Evolutionary conservation across 2,797 vertebrate species (phyloP).

Genomic region (Rhinella marina): DNA sequence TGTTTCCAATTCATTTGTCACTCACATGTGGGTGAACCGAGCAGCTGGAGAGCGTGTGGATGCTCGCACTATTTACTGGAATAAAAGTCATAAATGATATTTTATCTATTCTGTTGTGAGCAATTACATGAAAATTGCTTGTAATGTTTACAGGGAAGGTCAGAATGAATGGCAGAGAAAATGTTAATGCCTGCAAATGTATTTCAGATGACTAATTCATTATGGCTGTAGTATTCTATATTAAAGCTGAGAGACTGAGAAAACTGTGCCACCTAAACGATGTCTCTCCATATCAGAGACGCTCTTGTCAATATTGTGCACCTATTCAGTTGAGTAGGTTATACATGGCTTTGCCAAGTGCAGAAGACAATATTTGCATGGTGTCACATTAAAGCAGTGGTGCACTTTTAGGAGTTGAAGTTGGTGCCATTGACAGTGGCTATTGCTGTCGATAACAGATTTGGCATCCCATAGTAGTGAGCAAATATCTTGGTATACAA

Average conservation of each 20-base stretch:
- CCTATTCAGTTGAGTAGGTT: too few species aligned
- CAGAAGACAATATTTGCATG: too few species aligned
- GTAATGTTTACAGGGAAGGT: neutral
- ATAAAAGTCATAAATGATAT: conserved; percentile 6
- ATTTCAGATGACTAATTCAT: neutral
- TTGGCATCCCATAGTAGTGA: too few species aligned
- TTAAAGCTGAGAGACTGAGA: neutral
- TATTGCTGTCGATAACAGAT: too few species aligned
- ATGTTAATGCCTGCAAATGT: neutral
- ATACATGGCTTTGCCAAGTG: too few species aligned
- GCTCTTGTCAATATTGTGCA: too few species aligned
- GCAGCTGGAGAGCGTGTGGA: neutral
- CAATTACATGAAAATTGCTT: neutral
- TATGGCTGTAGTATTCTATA: neutral
- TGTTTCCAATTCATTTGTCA: conserved; percentile 40
- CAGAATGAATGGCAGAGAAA: neutral
- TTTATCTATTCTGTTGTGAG: neutral
- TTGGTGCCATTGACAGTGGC: too few species aligned
- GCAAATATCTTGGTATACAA: too few species aligned
- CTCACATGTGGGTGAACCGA: conserved; percentile 32
- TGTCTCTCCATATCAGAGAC: too few species aligned
- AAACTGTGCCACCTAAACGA: too few species aligned
- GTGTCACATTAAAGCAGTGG: too few species aligned
- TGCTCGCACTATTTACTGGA: neutral
- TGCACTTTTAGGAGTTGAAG: too few species aligned